Evolutionary conservation across 2,888 invertebrate genomes (phyloP).

Genomic region (Parelbella ahira): DNA sequence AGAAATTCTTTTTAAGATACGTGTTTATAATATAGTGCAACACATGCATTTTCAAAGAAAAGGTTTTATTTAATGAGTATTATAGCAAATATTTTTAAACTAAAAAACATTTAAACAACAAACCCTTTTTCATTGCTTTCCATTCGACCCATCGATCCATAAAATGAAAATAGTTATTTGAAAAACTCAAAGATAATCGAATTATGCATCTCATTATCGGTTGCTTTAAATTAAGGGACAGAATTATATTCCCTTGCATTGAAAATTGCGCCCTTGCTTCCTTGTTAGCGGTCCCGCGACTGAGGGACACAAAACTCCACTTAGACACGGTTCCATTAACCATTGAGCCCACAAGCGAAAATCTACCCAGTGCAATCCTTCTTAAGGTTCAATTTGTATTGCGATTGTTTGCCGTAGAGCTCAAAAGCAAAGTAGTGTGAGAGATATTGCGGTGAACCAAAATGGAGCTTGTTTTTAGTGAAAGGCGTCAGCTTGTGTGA

Average conservation of each 20-base stretch:
- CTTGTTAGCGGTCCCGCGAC: conserved; percentile 64
- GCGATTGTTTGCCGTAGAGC: conserved; percentile 31
- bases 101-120: too few species aligned
- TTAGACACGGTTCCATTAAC: conserved; percentile 42
- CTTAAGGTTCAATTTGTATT: conserved; percentile 34
- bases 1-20: too few species aligned
- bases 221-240: conserved; percentile 68
- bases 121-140: too few species aligned
- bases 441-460: conserved; percentile 70
- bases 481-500: conserved; percentile 81
- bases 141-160: conserved; percentile 17
- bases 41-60: too few species aligned
- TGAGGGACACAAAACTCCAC: conserved; percentile 45
- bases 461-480: conserved; percentile 73
- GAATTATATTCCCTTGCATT: conserved; percentile 71
- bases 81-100: too few species aligned
- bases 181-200: conserved; percentile 48
- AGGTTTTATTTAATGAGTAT: too few species aligned
- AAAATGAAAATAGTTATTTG: conserved; percentile 22
- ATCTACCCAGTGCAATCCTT: conserved; percentile 23
- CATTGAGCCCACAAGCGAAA: conserved; percentile 22
- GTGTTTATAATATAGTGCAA: too few species aligned
- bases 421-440: conserved; percentile 36
- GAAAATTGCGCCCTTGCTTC: conserved; percentile 71
- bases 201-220: conserved; percentile 73